Conservation (phyloP, 2,797 vertebrate genomes). For the Intellagama lesueurii region DNA sequence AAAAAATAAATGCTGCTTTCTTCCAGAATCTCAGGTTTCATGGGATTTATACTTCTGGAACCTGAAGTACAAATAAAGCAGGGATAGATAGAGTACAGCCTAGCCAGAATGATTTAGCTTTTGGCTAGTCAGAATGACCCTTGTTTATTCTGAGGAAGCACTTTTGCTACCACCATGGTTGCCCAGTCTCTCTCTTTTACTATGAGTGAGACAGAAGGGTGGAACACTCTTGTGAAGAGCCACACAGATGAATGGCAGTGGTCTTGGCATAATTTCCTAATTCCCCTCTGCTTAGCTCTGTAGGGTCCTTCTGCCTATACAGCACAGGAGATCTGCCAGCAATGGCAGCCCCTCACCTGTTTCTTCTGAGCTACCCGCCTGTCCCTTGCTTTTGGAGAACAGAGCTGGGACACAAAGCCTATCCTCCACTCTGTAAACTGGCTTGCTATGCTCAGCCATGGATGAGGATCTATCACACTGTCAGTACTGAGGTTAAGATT, state of each 20-base stretch:
- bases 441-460: neutral
- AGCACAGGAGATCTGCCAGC: neutral
- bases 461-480: neutral
- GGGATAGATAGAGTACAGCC: neutral
- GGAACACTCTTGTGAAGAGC: neutral
- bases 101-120: too few relatives aligned
- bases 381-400: neutral
- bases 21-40: too few relatives aligned
- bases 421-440: neutral
- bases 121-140: too few relatives aligned
- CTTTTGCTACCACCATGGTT: too few relatives aligned
- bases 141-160: too few relatives aligned
- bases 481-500: neutral
- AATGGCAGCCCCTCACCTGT: neutral
- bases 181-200: too few relatives aligned
- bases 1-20: neutral
- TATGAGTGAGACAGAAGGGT: neutral
- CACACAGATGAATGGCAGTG: neutral
- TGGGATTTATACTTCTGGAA: neutral
- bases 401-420: neutral
- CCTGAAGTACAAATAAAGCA: neutral
- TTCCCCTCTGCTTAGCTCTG: neutral
- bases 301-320: neutral
- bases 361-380: neutral
- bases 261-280: neutral